These are phyloP conservation scores for Gracilinanus agilis DNA, from an alignment of 2,113 vertebrate genomes.

Conservation along the genomic window DNA sequence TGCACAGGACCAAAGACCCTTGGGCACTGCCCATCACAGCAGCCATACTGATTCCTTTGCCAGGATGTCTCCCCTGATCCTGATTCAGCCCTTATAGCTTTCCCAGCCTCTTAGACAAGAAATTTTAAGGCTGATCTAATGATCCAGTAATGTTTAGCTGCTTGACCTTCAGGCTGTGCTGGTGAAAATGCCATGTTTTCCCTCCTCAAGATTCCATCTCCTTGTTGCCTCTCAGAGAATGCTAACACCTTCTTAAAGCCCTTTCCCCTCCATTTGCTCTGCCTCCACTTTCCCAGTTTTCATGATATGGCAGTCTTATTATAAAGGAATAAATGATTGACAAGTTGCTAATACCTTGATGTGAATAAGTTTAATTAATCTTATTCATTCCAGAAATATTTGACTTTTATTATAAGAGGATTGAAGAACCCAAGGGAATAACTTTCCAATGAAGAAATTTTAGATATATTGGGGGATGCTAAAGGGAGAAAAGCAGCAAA, in stretches of 20 bases:
- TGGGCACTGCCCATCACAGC: not conserved
- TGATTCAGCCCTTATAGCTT: not conserved
- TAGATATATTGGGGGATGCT: not conserved
- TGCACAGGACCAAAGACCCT: not conserved
- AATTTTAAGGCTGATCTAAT: not conserved
- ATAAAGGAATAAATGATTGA: not conserved
- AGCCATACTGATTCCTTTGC: not conserved
- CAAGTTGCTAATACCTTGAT: not conserved
- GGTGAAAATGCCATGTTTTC: not conserved
- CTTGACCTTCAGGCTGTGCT: not conserved
- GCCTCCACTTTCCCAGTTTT: not conserved
- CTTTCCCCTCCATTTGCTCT: not conserved
- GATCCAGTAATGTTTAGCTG: not conserved
- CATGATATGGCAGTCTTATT: not conserved
- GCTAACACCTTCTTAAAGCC: not conserved
- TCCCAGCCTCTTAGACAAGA: not conserved
- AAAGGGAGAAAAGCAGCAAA: not conserved
- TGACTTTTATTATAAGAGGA: not conserved
- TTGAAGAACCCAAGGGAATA: not conserved
- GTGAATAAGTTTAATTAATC: not conserved
- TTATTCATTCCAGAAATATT: not conserved
- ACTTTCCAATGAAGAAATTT: not conserved
- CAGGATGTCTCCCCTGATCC: no score
- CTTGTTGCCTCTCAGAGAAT: not conserved
- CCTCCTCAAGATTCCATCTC: not conserved